Evolutionary conservation across 2,797 vertebrate species (phyloP).

Genomic region (Pseudomugil tenellus): DNA sequence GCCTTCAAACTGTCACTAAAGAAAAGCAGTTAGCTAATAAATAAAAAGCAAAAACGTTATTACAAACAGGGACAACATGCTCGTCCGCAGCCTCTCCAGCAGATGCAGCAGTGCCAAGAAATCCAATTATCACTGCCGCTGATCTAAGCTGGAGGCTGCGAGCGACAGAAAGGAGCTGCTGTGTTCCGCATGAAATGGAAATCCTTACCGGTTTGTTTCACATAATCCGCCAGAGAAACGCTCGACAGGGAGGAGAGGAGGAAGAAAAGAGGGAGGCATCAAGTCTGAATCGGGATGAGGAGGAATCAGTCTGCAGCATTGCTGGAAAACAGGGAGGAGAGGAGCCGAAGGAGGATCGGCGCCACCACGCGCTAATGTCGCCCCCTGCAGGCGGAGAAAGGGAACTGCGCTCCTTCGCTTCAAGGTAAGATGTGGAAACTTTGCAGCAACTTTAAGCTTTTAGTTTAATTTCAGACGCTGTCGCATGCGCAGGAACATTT

Average conservation of each 20-base stretch:
- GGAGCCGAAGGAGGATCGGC: conserved; percentile 22
- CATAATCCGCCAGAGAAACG: conserved; percentile 26
- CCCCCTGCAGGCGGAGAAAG: conserved; percentile 53
- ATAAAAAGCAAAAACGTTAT: background rate
- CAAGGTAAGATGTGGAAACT: background rate
- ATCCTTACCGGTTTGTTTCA: conserved; percentile 37
- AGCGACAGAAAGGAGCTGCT: background rate
- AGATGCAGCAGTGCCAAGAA: conserved; percentile 45
- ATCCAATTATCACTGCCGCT: conserved; percentile 30
- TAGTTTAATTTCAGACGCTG: too few relatives aligned
- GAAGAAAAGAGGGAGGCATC: conserved; percentile 12
- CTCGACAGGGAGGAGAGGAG: conserved; percentile 1
- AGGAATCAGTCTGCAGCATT: conserved; percentile 59
- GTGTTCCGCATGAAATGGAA: conserved; percentile 1
- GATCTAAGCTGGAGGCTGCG: conserved; percentile 4
- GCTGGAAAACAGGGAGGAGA: conserved; percentile 58
- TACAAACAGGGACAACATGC: conserved; percentile 2
- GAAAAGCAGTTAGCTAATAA: background rate
- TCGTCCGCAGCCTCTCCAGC: conserved; percentile 37
- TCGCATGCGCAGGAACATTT: too few relatives aligned
- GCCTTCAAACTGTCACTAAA: background rate
- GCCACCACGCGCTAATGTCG: conserved; percentile 27
- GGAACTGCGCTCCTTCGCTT: background rate
- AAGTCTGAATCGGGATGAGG: conserved; percentile 28
- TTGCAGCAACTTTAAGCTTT: too few relatives aligned